Conservation (phyloP, 2,797 vertebrate genomes). For the Coregonus ussuriensis region DNA sequence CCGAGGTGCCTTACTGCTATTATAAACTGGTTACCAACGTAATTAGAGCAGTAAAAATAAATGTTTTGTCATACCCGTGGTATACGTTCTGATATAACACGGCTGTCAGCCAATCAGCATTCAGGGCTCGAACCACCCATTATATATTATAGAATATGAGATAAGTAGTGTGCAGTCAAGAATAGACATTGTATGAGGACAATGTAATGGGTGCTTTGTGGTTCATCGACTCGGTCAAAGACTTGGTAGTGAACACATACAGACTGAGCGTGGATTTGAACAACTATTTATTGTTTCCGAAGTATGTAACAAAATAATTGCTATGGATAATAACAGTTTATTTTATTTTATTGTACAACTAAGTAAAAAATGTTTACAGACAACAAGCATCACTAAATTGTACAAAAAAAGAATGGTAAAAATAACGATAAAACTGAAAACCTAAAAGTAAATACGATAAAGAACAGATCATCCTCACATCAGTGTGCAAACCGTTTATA, state of each 20-base stretch:
- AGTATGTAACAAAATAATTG: conserved; percentile 88
- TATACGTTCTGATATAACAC: too few species aligned
- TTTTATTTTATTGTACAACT: conserved; percentile 82
- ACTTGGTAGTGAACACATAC: conserved; percentile 18
- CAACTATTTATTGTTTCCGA: conserved; percentile 90
- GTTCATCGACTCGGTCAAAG: too few species aligned
- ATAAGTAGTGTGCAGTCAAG: too few species aligned
- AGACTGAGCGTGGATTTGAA: conserved; percentile 55
- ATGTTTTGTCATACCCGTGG: too few species aligned
- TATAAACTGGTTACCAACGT: too few species aligned
- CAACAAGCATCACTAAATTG: conserved; percentile 86
- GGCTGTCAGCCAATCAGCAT: too few species aligned
- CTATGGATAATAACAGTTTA: conserved; percentile 86
- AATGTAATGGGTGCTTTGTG: background rate
- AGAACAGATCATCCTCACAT: conserved; percentile 89
- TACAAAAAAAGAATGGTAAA: conserved; percentile 80
- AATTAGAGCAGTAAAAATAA: too few species aligned
- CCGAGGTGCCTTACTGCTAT: too few species aligned
- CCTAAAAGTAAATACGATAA: conserved; percentile 76
- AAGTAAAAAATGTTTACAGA: conserved; percentile 93
- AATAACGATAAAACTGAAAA: background rate
- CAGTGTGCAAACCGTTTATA: conserved; percentile 99
- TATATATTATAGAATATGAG: too few species aligned
- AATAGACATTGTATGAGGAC: background rate
- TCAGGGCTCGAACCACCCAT: too few species aligned